Conservation (phyloP, 2,888 invertebrate species). For the Shargacucullia verbasci region DNA sequence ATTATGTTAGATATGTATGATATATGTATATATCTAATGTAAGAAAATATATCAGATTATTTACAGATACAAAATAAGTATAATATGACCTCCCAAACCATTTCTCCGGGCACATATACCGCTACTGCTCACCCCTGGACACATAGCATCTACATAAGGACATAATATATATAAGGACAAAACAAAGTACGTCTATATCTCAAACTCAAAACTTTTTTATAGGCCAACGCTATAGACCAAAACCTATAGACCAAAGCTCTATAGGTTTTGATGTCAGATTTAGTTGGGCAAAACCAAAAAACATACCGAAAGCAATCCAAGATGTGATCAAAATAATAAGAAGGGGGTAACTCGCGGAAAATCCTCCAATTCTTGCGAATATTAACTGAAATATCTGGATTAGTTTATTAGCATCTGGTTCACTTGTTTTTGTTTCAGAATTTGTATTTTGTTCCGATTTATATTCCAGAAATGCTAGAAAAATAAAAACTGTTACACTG, state of each 20-base stretch:
- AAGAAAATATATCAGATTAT: no score
- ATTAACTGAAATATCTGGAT: slow-evolving; percentile 69
- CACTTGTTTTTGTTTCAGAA: slow-evolving; percentile 30
- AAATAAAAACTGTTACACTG: slow-evolving; percentile 70
- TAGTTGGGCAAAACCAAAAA: slow-evolving; percentile 91
- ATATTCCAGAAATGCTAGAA: slow-evolving; percentile 64
- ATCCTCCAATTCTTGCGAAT: slow-evolving; percentile 79
- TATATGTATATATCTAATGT: no score
- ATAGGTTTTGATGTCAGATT: slow-evolving; percentile 96
- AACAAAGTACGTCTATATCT: no score
- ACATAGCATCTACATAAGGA: no score
- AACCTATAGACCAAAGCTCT: slow-evolving; percentile 99
- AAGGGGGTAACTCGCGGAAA: slow-evolving; percentile 91
- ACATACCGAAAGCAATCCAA: slow-evolving; percentile 89
- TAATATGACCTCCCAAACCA: no score
- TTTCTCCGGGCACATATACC: no score
- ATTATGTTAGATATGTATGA: no score
- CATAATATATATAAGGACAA: no score
- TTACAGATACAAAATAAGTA: no score
- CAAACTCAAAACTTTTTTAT: no score
- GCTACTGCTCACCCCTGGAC: no score
- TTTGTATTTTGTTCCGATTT: slow-evolving; percentile 50
- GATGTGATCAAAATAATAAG: slow-evolving; percentile 90
- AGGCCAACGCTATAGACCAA: no score
- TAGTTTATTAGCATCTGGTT: slow-evolving; percentile 57